Base-by-base conservation (phyloP, 2,797 vertebrate species). In the Tokudaia muenninki region DNA sequence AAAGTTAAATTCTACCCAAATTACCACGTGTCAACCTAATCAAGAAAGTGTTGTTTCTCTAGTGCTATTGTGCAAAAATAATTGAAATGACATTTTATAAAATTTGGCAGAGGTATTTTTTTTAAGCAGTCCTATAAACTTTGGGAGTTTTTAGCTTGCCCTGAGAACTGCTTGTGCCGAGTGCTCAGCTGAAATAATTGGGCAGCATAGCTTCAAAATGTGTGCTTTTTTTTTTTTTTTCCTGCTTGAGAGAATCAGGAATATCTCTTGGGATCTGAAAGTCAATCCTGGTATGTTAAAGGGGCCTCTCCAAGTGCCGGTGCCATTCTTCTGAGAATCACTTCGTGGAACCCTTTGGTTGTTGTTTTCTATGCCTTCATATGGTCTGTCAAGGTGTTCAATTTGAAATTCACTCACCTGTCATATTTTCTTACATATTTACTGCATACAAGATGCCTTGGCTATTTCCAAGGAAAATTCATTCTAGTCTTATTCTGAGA, bases 21-120 rank as follows among this genome's bases (percentile, higher is more conserved):
- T 98, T 98, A 98, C 95, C 95, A 98, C 0, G 3, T 98, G 98
- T 98, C 98, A 98, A 98, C 95, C 94, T 98, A 98, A 98, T 98
- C 96, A 98, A 97, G 93, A 95, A 98, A 98, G 90, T 79, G 89
- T 98, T 91, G 93, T 16, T 41, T 98, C 95, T 97, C 96, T 97
- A 98, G 94, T 97, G 94, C 94, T 98, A 97, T 96, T 98, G 97
- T 98, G 96, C 92, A 97, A 98, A 97, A 98, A 98, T 98, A 98
- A 98, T 98, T 77, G 83, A 98, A 97, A 98, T 98, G 98, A 97
- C 97, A 98, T 97, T 98, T 97, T 96, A 96, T 63, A 97, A 96
- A 95, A 94, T 97, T 91, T 87, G 95, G 97, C 98, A 97, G 97
- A 97, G 95, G 97, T 93, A 95, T 89, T 57, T 92, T 90, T 77